phyloP scores from a whole-genome alignment of 2,113 vertebrate species.

The Anolis carolinensis region DNA sequence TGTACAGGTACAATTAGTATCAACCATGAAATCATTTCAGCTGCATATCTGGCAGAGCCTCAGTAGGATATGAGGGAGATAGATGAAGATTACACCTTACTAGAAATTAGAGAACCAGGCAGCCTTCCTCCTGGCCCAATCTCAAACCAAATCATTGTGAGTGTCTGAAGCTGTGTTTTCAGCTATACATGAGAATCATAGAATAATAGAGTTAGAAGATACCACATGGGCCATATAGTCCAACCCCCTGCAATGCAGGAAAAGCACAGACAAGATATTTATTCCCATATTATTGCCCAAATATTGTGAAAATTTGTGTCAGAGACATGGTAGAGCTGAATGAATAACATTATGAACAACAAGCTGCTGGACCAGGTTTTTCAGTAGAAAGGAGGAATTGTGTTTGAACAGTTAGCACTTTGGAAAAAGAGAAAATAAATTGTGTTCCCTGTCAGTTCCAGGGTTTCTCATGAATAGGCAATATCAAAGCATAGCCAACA shows the following conservation, averaged over 20 bases:
- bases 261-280: no score
- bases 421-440: not conserved
- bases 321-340: not conserved
- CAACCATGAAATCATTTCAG: not conserved
- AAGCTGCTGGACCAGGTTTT: not conserved
- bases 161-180: not conserved
- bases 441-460: not conserved
- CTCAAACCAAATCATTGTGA: not conserved
- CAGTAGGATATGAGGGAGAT: not conserved
- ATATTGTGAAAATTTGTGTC: not conserved
- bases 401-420: not conserved
- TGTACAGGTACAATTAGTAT: not conserved
- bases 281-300: not conserved
- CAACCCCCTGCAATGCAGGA: no score
- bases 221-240: no score
- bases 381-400: not conserved
- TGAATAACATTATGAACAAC: not conserved
- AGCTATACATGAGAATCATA: not conserved
- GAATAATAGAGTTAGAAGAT: no score
- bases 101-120: not conserved
- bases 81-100: not conserved
- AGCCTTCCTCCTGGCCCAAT: not conserved
- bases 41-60: not conserved
- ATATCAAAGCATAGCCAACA: not conserved
- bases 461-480: not conserved